Evolutionary conservation across 2,113 vertebrate genomes (phyloP).

Genomic region (Tor tambroides): DNA sequence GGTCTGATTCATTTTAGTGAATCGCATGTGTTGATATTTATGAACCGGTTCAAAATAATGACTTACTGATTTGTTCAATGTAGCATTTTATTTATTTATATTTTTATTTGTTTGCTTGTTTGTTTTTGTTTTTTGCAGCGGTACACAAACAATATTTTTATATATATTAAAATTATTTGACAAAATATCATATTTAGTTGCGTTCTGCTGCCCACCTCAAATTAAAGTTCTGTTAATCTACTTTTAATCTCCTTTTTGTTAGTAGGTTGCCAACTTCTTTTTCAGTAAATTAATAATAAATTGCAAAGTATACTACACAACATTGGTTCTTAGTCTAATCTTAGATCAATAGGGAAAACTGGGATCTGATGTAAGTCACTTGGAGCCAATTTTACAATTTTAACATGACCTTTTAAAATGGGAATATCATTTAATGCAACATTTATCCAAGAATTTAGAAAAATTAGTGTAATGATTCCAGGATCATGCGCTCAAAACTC

Average conservation of each 20-base stretch:
- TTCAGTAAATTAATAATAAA: neutral
- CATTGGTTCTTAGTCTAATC: too few relatives aligned
- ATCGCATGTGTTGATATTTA: neutral
- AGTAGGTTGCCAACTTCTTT: neutral
- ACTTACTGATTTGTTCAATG: neutral
- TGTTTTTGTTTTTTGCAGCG: too few relatives aligned
- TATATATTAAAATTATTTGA: neutral
- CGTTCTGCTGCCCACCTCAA: neutral
- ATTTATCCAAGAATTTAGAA: neutral
- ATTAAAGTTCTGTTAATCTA: neutral
- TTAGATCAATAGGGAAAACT: too few relatives aligned
- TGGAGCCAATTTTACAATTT: neutral
- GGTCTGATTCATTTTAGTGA: neutral
- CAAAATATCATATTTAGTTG: neutral
- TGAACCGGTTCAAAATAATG: neutral
- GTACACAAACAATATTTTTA: neutral
- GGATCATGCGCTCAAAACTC: neutral
- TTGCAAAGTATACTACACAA: too few relatives aligned
- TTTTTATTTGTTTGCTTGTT: neutral
- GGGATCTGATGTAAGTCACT: neutral
- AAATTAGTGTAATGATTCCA: neutral
- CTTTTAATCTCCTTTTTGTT: neutral
- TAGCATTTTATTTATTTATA: too few relatives aligned
- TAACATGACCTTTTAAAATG: neutral
- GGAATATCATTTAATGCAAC: neutral